phyloP scores from a whole-genome alignment of 1,140 invertebrate species.

The Philopotamus ludificatus region DNA sequence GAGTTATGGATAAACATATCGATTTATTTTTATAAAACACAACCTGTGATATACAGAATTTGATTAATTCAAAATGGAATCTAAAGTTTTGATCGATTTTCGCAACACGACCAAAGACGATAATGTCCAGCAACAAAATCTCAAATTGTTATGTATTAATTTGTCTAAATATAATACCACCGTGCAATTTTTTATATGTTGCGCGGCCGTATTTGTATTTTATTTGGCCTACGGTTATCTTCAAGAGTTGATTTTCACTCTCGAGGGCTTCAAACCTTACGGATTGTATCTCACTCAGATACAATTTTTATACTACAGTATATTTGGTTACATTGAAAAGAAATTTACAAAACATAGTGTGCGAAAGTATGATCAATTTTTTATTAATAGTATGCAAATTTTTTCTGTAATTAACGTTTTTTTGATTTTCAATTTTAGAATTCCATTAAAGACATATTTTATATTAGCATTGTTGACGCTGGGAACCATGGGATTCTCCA shows the following conservation, averaged over 20 bases:
- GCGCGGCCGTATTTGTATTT: slow-evolving; percentile 79
- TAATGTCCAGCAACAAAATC: slow-evolving; percentile 43
- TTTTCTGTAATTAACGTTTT: slow-evolving; percentile 2
- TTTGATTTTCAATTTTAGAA: slow-evolving; percentile 61
- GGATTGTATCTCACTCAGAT: slow-evolving; percentile 92
- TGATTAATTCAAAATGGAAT: no score
- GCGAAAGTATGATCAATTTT: slow-evolving; percentile 60
- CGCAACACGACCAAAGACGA: neutral
- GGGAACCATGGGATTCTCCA: slow-evolving; percentile 95
- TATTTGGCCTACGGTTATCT: slow-evolving; percentile 91
- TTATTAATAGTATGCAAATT: neutral
- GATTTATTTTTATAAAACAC: no score
- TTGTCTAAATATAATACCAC: slow-evolving; percentile 64
- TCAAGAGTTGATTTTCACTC: slow-evolving; percentile 89
- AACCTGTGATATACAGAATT: no score
- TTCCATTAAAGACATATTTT: slow-evolving; percentile 79
- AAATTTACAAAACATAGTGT: slow-evolving; percentile 62
- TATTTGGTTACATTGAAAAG: slow-evolving; percentile 79
- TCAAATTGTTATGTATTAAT: slow-evolving; percentile 74
- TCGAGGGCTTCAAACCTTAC: slow-evolving; percentile 83
- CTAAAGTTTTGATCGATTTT: slow-evolving; percentile 17
- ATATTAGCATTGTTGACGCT: slow-evolving; percentile 84
- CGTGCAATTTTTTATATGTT: slow-evolving; percentile 76
- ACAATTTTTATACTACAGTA: slow-evolving; percentile 85
- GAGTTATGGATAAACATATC: no score